Evolutionary conservation across 1,140 invertebrate genomes (phyloP), one percentile per base, ranked within the genome.

Genomic region (Drosophila watanabei): DNA sequence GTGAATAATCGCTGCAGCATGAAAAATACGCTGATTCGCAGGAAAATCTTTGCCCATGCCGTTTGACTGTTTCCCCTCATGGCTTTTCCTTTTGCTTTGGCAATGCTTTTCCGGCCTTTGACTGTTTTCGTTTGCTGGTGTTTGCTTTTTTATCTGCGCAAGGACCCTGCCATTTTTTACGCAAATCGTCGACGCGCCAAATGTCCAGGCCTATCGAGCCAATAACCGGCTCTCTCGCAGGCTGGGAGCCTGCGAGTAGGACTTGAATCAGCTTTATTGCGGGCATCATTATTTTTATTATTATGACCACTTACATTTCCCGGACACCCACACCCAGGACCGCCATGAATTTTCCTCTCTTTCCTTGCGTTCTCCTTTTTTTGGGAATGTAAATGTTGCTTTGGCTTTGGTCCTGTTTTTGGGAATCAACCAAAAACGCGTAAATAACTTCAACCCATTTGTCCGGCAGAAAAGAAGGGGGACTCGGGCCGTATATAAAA

Each of bases 251-350:
- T 48, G 58, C 56, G 45, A 68, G 24, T 24, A 89, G 86, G 72
- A 90, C 79, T 89, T 86, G 86, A 89, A 89, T 89, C 86, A 89
- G 86, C 86, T 89, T 89, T 89, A 89, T 89, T 89, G 86, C 86
- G 66, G 75, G 86, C 86, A 89, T 89, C 86, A 89, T 89, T 89
- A 89, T 89, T 89, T 89, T 89, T 89, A 89, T 89, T 89, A 89
- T 89, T 89, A 89, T 89, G 86, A 82, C 86, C 86, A 89, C 86
- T 89, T 89, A 89, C 86, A 89, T 86, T 86, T 85, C 60, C 70
- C 86, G 63, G 66, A 71, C 75, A 81, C 63, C 59, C 72, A 48
- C 61, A 33, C 41, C 30, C 20, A 48, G 41, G 18, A 8, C 51
- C 24, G 43, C 60, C 69, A 89, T 89, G 85, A 88, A 88, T 88